A percentile compares a stretch with the other conserved stretches of the same genome.
These are phyloP conservation scores for Meles meles DNA, from an alignment of 2,113 vertebrate species.

Conservation along the genomic window DNA sequence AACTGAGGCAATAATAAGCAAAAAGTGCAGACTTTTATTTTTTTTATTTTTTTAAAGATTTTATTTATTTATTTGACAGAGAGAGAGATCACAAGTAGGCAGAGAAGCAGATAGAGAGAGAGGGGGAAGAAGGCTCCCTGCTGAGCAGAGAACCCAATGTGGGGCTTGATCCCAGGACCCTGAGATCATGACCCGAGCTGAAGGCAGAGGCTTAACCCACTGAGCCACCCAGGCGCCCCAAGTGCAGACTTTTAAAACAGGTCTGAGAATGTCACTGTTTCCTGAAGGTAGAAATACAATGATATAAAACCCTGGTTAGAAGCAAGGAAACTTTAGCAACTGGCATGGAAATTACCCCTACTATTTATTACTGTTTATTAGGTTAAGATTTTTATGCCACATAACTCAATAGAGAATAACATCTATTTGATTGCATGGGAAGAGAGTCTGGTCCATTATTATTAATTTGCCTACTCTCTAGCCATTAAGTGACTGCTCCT, in stretches of 20 bases:
- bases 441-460: constrained; percentile 62
- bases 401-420: constrained; percentile 55
- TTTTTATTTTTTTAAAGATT: too few species aligned
- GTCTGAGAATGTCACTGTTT: constrained; percentile 66
- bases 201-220: too few species aligned
- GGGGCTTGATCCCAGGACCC: too few species aligned
- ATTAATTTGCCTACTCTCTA: constrained; percentile 57
- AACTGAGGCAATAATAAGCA: constrained; percentile 41
- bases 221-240: too few species aligned
- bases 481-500: too few species aligned
- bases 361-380: constrained; percentile 73
- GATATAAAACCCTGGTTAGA: constrained; percentile 70
- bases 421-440: constrained; percentile 48
- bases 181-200: too few species aligned
- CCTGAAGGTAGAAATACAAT: constrained; percentile 74
- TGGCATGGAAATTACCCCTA: constrained; percentile 55
- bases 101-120: too few species aligned
- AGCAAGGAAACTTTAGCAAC: constrained; percentile 67
- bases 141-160: too few species aligned
- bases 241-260: constrained; percentile 41
- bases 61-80: too few species aligned
- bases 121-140: too few species aligned
- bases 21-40: constrained; percentile 45
- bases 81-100: too few species aligned
- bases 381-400: constrained; percentile 17